Evolutionary conservation across 2,797 vertebrate species (phyloP), one percentile per base, ranked within the genome.

Genomic region (Phoeniculus purpureus): DNA sequence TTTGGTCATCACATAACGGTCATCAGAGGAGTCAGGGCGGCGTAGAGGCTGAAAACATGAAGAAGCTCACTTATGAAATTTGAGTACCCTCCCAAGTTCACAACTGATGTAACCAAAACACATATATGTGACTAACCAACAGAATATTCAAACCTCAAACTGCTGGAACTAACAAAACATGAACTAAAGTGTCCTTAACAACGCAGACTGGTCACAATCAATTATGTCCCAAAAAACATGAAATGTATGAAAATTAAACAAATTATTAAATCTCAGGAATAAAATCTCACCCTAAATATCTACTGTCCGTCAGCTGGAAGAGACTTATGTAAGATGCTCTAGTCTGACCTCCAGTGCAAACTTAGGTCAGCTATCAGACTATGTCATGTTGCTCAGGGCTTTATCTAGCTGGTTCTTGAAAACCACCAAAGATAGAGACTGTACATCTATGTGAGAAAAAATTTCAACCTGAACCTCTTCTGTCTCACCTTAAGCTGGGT

Each of bases 1-100:
- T 70, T 99, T 99, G 87, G 99, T 99, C 99, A 99, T 99, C 61
- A 99, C 99, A 0, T 99, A 99, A 56, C 99, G 98, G 93, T 99
- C 99, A 48, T 99, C 99, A 48, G 99, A 99, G 32, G 99, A 99
- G 94, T 99, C 99, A 25, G 99, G 99, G 9, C 99, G 98, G 25
- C 99, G 98, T 17, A 98, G 97, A 43, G 98, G 99, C 99, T 99
- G 79, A 22, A 97, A 58, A 59, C 31, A 92, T 2, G 6, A 82
- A 91, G 74, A 56, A 40, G 10, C 2, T 0, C 2, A 34, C 54
- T 85, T 89, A 52, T 87, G 21, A 93, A 87, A 81, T 48, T 14
- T 48, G 15, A 10, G 12, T 45, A 29, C 12, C 20, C 37, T 78
- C 75, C 9, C 15, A 84, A 59, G 18, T 12, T 75, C 50, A 67